These are phyloP conservation scores for Entomyzon cyanotis DNA, from an alignment of 2,113 vertebrate species.

Conservation along the genomic window DNA sequence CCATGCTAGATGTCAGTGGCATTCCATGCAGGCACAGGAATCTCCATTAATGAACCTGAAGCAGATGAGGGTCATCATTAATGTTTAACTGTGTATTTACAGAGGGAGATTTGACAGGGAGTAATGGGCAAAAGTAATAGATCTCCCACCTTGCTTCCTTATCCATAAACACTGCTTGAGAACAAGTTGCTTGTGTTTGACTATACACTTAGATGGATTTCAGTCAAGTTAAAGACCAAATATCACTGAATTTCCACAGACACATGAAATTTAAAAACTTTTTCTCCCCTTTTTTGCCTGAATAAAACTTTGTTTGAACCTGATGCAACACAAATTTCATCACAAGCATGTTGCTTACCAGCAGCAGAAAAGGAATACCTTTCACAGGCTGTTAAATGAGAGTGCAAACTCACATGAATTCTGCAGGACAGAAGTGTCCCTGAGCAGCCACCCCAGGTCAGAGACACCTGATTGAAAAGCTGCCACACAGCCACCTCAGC, in stretches of 20 bases:
- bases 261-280: background rate
- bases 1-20: background rate
- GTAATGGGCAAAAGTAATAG: background rate
- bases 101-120: constrained; percentile 9
- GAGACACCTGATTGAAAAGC: background rate
- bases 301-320: background rate
- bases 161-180: constrained; percentile 27
- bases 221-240: background rate
- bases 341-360: background rate
- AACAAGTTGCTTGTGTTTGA: constrained; percentile 33
- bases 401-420: background rate
- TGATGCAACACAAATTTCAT: background rate
- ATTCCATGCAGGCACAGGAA: constrained; percentile 6
- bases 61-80: constrained; percentile 42
- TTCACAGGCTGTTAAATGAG: background rate
- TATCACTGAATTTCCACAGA: background rate
- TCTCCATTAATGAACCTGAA: constrained; percentile 11
- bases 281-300: rapidly evolving
- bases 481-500: background rate
- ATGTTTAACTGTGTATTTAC: constrained; percentile 52
- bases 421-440: background rate
- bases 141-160: constrained; percentile 51
- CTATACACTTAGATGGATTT: background rate
- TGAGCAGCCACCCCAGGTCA: background rate
- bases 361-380: background rate